Evolutionary conservation across 1,140 invertebrate genomes (phyloP).

Genomic region (Panonychus citri): DNA sequence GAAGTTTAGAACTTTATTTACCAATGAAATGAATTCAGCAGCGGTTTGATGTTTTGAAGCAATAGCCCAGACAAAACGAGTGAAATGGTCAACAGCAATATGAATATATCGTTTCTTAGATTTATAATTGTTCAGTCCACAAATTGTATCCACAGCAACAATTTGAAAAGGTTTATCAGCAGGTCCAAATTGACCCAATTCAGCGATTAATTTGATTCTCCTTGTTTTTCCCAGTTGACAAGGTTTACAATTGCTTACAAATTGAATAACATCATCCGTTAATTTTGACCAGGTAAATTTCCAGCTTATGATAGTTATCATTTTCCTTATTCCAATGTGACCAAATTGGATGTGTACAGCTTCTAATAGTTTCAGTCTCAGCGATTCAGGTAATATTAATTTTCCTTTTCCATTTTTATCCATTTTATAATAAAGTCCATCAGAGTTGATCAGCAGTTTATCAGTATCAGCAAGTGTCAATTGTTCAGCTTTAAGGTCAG

Average conservation of each 20-base stretch:
- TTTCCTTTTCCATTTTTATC: no score
- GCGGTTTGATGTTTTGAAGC: neutral
- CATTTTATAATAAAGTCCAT: no score
- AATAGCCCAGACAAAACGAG: slow-evolving; percentile 4
- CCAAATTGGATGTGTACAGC: neutral
- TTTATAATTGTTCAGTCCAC: neutral
- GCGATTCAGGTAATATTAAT: neutral
- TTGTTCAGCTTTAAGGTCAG: no score
- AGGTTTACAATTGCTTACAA: neutral
- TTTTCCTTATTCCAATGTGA: neutral
- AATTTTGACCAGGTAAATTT: neutral
- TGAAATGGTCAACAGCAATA: slow-evolving; percentile 3
- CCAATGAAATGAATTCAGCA: neutral
- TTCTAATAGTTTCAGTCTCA: neutral
- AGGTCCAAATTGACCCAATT: neutral
- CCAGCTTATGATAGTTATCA: neutral
- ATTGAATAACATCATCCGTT: neutral
- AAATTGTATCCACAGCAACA: neutral
- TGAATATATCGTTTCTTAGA: slow-evolving; percentile 1
- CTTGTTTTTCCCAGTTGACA: neutral
- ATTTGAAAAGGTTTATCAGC: neutral
- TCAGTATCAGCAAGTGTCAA: no score
- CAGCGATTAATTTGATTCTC: neutral
- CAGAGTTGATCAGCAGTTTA: no score
- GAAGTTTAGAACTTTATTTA: neutral